A percentile compares a stretch with the other conserved stretches of the same genome.
Conservation (phyloP, 1,140 invertebrate genomes). For the Drosophila kepulauana region DNA sequence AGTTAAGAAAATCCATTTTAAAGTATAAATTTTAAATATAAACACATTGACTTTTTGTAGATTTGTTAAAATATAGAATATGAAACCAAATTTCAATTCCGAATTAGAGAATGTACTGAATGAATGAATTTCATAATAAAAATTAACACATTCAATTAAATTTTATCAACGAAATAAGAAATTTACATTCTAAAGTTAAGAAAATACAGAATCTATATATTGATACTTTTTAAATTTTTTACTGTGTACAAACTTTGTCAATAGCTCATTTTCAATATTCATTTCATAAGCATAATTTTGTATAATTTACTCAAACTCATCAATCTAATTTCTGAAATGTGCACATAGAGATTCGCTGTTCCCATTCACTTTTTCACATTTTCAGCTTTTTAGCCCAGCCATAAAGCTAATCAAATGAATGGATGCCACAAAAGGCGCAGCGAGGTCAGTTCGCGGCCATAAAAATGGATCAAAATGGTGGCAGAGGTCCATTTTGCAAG, state of each 20-base stretch:
- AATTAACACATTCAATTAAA: too few species aligned
- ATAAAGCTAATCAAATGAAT: conserved; percentile 71
- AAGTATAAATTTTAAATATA: too few species aligned
- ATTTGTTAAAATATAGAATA: too few species aligned
- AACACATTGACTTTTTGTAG: too few species aligned
- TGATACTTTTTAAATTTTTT: too few species aligned
- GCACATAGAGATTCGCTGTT: neutral
- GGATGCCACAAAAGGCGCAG: conserved; percentile 41
- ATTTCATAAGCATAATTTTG: conserved; percentile 35
- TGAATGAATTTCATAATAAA: too few species aligned
- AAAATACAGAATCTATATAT: too few species aligned
- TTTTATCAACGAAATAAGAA: too few species aligned
- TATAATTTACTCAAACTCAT: conserved; percentile 31
- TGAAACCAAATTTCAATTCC: too few species aligned
- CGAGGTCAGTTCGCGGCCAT: conserved; percentile 55
- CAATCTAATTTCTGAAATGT: conserved; percentile 11
- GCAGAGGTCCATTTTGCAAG: conserved; percentile 9
- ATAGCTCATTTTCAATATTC: conserved; percentile 13
- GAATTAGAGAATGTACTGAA: too few species aligned
- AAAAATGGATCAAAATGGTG: conserved; percentile 27
- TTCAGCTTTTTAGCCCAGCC: neutral
- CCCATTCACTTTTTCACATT: neutral
- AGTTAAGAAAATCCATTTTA: too few species aligned
- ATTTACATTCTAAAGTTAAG: too few species aligned
- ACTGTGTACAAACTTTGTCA: neutral